A percentile compares a stretch with the other conserved stretches of the same genome.
phyloP scores from a whole-genome alignment of 1,140 invertebrate species.

The Drosophila ananassae region DNA sequence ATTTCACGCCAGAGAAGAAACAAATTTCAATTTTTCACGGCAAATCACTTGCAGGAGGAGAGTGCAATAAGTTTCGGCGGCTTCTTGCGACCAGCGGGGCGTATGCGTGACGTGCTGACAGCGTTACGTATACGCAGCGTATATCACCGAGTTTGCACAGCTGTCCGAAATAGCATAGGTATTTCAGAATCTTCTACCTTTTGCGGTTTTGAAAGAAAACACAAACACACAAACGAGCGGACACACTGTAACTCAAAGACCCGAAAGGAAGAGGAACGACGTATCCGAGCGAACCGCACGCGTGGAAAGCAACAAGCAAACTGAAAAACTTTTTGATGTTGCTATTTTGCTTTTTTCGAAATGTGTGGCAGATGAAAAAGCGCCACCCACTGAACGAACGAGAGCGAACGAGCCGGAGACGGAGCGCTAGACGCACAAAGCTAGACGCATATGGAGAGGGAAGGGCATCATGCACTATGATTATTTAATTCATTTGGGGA shows the following conservation, averaged over 20 bases:
- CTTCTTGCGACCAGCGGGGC: constrained; percentile 4
- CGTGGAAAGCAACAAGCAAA: constrained; percentile 80
- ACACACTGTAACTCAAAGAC: constrained; percentile 5
- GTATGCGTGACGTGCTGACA: constrained; percentile 31
- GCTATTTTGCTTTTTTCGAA: constrained; percentile 76
- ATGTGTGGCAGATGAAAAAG: constrained; percentile 73
- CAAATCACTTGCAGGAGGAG: constrained; percentile 20
- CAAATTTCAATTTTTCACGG: constrained; percentile 44
- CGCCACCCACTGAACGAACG: constrained; percentile 18
- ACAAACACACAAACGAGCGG: constrained; percentile 2
- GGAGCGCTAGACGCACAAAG: background rate
- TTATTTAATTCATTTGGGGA: constrained; percentile 9
- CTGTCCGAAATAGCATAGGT: constrained; percentile 59
- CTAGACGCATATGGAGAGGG: background rate
- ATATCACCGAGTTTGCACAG: constrained; percentile 59
- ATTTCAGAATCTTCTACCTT: constrained; percentile 69
- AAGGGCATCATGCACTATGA: constrained; percentile 19
- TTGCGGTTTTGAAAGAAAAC: constrained; percentile 37
- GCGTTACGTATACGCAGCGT: constrained; percentile 69
- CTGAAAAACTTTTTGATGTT: constrained; percentile 81
- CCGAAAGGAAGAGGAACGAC: background rate
- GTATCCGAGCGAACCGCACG: constrained; percentile 57
- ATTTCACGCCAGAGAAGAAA: constrained; percentile 23
- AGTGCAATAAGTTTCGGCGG: constrained; percentile 14
- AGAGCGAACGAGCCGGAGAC: background rate